Evolutionary conservation across 2,113 vertebrate species (phyloP).

Genomic region (Gallinago jamesoni): DNA sequence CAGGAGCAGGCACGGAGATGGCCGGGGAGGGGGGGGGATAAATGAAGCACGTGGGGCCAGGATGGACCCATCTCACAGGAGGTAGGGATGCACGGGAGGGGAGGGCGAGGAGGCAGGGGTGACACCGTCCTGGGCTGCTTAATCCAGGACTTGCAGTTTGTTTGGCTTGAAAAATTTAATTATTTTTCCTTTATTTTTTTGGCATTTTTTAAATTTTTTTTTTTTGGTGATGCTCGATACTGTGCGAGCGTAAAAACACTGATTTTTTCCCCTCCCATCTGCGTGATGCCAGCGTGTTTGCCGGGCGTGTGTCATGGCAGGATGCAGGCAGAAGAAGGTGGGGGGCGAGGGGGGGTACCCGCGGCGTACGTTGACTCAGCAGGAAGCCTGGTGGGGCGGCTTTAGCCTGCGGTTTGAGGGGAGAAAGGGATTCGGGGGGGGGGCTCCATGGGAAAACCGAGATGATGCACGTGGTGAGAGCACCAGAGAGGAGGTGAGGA

Average conservation of each 20-base stretch:
- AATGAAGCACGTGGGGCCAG: background rate
- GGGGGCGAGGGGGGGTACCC: background rate
- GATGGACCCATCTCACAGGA: background rate
- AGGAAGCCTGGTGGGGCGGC: background rate
- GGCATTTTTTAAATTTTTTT: no score
- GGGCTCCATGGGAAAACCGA: rapidly evolving
- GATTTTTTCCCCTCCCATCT: background rate
- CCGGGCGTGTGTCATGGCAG: background rate
- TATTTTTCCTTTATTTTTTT: background rate
- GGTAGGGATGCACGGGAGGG: background rate
- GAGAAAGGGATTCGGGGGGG: background rate
- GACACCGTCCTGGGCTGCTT: background rate
- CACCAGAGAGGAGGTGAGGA: background rate
- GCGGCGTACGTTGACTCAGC: background rate
- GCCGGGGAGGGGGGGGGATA: background rate
- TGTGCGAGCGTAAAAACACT: background rate
- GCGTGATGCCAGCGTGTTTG: background rate
- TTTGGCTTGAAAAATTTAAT: background rate
- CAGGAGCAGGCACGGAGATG: rapidly evolving
- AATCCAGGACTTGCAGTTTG: rapidly evolving
- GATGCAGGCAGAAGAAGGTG: rapidly evolving
- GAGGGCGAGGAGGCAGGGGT: background rate
- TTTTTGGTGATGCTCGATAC: no score
- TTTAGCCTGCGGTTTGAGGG: rapidly evolving
- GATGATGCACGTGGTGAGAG: rapidly evolving